These are phyloP conservation scores for Glyphotaelius pellucidus DNA, from an alignment of 2,888 invertebrate genomes.

Conservation along the genomic window DNA sequence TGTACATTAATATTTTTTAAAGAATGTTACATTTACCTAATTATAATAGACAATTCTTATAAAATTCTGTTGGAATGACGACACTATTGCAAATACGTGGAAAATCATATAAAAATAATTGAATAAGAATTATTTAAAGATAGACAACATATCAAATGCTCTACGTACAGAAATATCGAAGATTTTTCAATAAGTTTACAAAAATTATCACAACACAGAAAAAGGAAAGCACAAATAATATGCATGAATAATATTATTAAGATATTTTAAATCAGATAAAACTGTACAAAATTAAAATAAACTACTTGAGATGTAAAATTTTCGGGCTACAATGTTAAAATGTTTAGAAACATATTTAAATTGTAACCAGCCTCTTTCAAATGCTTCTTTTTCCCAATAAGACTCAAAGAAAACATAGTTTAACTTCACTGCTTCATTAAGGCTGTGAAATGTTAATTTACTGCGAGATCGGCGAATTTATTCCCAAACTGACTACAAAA, in stretches of 20 bases:
- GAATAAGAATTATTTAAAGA: background rate
- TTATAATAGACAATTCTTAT: background rate
- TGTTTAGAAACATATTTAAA: background rate
- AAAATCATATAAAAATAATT: background rate
- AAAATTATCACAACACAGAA: background rate
- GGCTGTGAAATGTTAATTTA: background rate
- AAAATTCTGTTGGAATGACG: background rate
- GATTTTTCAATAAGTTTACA: background rate
- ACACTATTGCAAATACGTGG: background rate
- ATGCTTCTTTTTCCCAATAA: background rate
- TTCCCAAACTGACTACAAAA: background rate
- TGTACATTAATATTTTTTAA: background rate
- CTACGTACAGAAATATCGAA: background rate
- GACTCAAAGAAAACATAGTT: background rate
- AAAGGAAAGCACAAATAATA: background rate
- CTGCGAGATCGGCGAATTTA: background rate
- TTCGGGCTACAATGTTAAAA: background rate
- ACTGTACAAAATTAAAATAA: background rate
- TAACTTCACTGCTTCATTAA: background rate
- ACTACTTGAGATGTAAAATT: background rate
- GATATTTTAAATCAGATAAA: background rate
- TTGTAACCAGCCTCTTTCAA: background rate
- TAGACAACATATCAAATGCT: background rate
- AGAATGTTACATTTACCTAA: background rate
- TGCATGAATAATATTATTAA: background rate